These are phyloP conservation scores for Actinernus sp. DNA, from an alignment of 92 coral and sea anemone species.

Conservation along the genomic window DNA sequence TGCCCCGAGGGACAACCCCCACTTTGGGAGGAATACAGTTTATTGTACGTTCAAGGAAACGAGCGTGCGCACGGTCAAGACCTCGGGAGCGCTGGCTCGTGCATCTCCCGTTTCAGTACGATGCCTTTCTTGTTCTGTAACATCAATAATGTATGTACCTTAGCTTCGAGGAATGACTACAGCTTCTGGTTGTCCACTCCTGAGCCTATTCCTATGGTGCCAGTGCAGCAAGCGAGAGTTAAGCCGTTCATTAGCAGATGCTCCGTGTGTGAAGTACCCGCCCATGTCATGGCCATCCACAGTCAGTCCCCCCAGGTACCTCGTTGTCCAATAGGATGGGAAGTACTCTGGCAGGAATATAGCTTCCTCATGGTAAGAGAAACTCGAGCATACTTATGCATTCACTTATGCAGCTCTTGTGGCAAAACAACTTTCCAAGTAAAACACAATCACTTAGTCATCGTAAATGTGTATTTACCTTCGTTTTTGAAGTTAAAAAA, in stretches of 20 bases:
- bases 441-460: neutral
- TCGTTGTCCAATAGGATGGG: slow-evolving; percentile 85
- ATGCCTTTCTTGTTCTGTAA: slow-evolving; percentile 99
- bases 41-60: slow-evolving; percentile 93
- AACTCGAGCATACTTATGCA: neutral
- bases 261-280: slow-evolving; percentile 94
- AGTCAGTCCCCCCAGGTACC: slow-evolving; percentile 81
- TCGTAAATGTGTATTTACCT: neutral
- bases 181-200: slow-evolving; percentile 95
- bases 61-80: slow-evolving; percentile 97
- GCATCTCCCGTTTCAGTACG: slow-evolving; percentile 88
- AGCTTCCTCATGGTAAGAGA: slow-evolving; percentile 96
- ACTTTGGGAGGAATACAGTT: slow-evolving; percentile 95
- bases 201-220: slow-evolving; percentile 95
- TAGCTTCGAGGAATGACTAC: slow-evolving; percentile 97
- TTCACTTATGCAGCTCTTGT: neutral
- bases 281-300: slow-evolving; percentile 93
- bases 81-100: slow-evolving; percentile 97
- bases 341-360: slow-evolving; percentile 80
- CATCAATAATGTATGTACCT: slow-evolving; percentile 82
- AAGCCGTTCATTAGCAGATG: slow-evolving; percentile 91
- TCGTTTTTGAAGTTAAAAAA: too few species aligned
- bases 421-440: too few species aligned
- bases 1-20: slow-evolving; percentile 66
- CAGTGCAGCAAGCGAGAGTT: slow-evolving; percentile 70